These are phyloP conservation scores for Eupithecia dodoneata DNA, from an alignment of 2,888 invertebrate genomes.

Conservation along the genomic window DNA sequence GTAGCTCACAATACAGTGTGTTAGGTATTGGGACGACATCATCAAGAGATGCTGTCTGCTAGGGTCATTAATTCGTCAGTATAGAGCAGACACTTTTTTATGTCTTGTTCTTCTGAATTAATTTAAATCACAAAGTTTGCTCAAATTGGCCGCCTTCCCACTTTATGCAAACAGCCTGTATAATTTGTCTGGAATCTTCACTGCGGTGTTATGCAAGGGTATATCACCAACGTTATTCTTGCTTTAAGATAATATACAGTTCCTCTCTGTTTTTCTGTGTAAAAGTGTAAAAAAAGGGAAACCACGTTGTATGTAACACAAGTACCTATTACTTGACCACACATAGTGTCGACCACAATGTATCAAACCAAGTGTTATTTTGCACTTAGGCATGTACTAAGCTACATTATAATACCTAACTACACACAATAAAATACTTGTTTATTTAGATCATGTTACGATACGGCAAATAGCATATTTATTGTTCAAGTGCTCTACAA, in stretches of 20 bases:
- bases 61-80: too few species aligned
- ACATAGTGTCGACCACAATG: not conserved
- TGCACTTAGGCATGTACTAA: not conserved
- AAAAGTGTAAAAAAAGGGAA: not conserved
- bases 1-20: slow-evolving; percentile 31
- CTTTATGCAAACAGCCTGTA: too few species aligned
- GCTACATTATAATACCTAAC: not conserved
- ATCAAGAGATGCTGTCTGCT: too few species aligned
- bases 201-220: not conserved
- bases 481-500: not conserved
- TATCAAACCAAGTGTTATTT: not conserved
- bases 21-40: too few species aligned
- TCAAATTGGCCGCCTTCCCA: too few species aligned
- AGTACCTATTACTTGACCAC: not conserved
- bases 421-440: not conserved
- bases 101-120: too few species aligned
- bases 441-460: slow-evolving; percentile 1
- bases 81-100: too few species aligned
- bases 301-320: not conserved
- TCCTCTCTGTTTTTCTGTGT: not conserved
- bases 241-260: not conserved
- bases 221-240: not conserved
- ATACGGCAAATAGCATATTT: not conserved
- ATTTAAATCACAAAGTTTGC: too few species aligned
- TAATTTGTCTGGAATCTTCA: not conserved